These are phyloP conservation scores for Andrena minutula DNA, from an alignment of 2,888 invertebrate species.

Conservation along the genomic window DNA sequence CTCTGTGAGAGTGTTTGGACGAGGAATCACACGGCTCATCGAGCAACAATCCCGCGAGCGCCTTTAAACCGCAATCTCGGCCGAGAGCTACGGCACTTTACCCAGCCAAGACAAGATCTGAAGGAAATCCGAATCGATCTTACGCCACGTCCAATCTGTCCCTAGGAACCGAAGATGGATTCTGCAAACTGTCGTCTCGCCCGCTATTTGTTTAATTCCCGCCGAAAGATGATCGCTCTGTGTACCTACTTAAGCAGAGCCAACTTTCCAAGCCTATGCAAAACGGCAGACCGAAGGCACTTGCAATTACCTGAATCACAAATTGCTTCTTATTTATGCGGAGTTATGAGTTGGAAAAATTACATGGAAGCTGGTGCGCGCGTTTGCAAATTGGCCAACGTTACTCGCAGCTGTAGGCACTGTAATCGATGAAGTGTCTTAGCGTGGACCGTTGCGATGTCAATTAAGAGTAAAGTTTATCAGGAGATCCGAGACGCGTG, in stretches of 20 bases:
- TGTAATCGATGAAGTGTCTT: neutral
- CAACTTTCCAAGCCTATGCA: neutral
- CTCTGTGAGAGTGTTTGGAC: slow-evolving; percentile 48
- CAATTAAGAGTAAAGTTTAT: slow-evolving; percentile 27
- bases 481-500: neutral
- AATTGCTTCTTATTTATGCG: too few relatives aligned
- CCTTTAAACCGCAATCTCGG: slow-evolving; percentile 23
- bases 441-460: neutral
- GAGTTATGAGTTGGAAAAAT: too few relatives aligned
- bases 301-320: too few relatives aligned
- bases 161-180: slow-evolving; percentile 5
- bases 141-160: neutral
- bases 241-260: neutral
- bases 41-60: slow-evolving; percentile 31
- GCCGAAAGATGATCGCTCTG: neutral
- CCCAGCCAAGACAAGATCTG: neutral
- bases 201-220: neutral
- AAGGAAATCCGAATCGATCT: slow-evolving; percentile 21
- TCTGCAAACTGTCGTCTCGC: slow-evolving; percentile 5
- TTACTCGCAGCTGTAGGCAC: too few relatives aligned
- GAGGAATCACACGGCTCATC: slow-evolving; percentile 68
- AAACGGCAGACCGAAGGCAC: too few relatives aligned
- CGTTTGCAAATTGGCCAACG: too few relatives aligned
- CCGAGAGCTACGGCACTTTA: neutral
- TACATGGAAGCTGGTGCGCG: too few relatives aligned